Percentiles rank a stretch among this genome's conserved stretches.
Conservation (phyloP, 2,888 invertebrate species). For the Drosophila fulvimacula region DNA sequence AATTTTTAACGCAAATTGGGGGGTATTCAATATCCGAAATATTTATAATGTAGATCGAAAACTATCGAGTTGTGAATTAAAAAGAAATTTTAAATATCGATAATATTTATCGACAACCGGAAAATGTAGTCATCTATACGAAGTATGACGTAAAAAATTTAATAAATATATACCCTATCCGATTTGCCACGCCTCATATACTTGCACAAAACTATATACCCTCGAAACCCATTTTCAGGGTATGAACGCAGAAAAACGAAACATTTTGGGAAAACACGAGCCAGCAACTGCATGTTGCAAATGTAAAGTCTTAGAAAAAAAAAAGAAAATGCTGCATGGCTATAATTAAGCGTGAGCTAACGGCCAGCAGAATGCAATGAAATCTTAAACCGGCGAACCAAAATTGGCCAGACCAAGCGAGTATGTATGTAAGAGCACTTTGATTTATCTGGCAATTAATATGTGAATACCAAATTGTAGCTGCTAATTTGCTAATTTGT, state of each 20-base stretch:
- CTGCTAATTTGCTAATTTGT: constrained; percentile 51
- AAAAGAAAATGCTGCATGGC: constrained; percentile 20
- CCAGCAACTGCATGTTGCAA: constrained; percentile 31
- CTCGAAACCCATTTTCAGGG: background rate
- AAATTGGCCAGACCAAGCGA: constrained; percentile 15
- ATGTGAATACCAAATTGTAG: constrained; percentile 33
- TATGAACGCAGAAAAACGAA: background rate
- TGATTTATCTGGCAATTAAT: constrained; percentile 50
- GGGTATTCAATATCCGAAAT: too few relatives aligned
- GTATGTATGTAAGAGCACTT: constrained; percentile 18
- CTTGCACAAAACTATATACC: background rate
- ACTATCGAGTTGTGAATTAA: background rate
- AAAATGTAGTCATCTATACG: background rate
- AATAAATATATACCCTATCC: background rate
- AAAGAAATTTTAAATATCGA: too few relatives aligned
- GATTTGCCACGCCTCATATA: background rate
- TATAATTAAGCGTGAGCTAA: constrained; percentile 54
- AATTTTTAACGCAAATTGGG: too few relatives aligned
- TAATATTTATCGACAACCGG: background rate
- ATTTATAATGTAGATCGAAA: too few relatives aligned
- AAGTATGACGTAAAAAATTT: too few relatives aligned
- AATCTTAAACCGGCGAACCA: constrained; percentile 29
- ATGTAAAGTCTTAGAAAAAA: constrained; percentile 28
- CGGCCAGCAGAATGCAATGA: constrained; percentile 32
- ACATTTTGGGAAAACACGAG: constrained; percentile 9